Percentiles rank a stretch among this genome's conserved stretches.
These are phyloP conservation scores for Cryptocephalus moraei DNA, from an alignment of 2,888 invertebrate species.

Conservation along the genomic window DNA sequence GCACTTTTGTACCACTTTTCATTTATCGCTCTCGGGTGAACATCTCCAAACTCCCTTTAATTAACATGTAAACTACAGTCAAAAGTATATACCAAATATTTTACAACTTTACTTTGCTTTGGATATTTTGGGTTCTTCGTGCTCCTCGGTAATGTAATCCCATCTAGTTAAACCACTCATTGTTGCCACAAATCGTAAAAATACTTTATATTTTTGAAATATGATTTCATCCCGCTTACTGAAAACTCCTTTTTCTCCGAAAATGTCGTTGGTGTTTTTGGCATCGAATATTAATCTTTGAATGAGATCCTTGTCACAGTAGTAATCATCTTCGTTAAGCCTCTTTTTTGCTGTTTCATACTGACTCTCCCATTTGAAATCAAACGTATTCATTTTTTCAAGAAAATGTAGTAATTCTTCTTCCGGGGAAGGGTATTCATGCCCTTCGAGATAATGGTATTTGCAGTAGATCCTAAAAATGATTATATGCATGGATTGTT, in stretches of 20 bases:
- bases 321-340: constrained; percentile 60
- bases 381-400: constrained; percentile 47
- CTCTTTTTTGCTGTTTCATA: constrained; percentile 46
- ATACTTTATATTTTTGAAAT: constrained; percentile 59
- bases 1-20: constrained; percentile 89
- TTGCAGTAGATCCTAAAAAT: constrained; percentile 70
- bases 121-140: constrained; percentile 34
- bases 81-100: neutral
- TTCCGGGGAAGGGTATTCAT: constrained; percentile 64
- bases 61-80: neutral
- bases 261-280: constrained; percentile 52
- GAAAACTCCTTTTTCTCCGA: constrained; percentile 30
- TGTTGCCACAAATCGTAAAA: constrained; percentile 55
- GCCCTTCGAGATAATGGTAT: constrained; percentile 72
- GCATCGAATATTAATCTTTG: constrained; percentile 83
- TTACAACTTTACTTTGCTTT: constrained; percentile 11
- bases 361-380: constrained; percentile 56
- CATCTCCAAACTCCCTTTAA: constrained; percentile 62
- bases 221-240: constrained; percentile 37
- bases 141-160: constrained; percentile 60
- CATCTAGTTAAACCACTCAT: constrained; percentile 83
- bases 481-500: neutral
- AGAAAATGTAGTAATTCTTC: constrained; percentile 67
- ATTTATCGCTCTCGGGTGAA: constrained; percentile 67
- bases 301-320: constrained; percentile 75